Evolutionary conservation across 2,797 vertebrate species (phyloP), one percentile per base, ranked within the genome.

Genomic region (Peromyscus melanophrys): DNA sequence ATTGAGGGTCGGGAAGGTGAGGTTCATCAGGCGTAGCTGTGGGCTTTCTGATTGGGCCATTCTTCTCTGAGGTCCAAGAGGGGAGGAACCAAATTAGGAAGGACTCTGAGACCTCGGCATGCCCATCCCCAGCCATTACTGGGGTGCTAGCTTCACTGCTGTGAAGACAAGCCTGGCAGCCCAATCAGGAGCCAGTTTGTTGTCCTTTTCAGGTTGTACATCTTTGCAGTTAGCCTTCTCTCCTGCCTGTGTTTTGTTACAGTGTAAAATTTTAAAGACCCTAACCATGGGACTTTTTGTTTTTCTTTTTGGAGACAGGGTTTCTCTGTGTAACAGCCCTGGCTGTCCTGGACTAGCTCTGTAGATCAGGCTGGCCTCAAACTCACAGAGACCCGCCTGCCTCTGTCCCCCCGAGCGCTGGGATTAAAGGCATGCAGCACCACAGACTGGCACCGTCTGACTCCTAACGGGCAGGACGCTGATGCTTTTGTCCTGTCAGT

Each of bases 401-500:
- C 71, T 75, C 71, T 27, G 21, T 75, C 71, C 17, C 17, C 65
- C 37, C 4, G 6, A 73, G 11, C 25, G 37, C 71, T 43, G 23
- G 71, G 37, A 69, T 67, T 75, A 75, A 43, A 75, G 71, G 4
- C 10, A 0, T 40, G 23, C 0, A 10, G 10, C 37, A 25, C 10
- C 37, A 6, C 21, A 2, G 21, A 4, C 37, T 12, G 37, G 21
- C 37, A 73, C 23, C 19, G 0, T 73, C n/a, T 63, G 61, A 40
- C 29, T 78, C 89, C 89, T 94, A 83, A 16, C 23, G 92, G 67
- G 43, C 40, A 81, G 13, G 46, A 34, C n/a, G 63, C 94, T 5
- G 25, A 59, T 95, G 40, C 86, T 92, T 96, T 89, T 95, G 89
- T 94, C 55, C n/a, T 82, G 69, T 93, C 92, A 90, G 0, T 77